Conservation (phyloP, 2,888 invertebrate species). For the Rotaria magnacalcarata region DNA sequence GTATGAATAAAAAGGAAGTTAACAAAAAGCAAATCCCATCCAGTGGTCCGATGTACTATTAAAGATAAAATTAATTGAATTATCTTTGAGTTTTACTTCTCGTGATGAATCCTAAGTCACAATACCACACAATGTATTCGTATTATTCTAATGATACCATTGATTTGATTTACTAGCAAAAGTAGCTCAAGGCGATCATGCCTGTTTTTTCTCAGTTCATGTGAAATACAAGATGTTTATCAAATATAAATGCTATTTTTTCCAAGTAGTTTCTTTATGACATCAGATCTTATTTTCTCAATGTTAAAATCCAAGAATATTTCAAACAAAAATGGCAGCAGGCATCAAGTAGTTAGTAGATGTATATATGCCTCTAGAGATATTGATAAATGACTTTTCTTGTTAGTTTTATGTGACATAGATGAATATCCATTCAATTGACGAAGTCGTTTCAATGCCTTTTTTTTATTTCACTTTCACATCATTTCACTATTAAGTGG, state of each 20-base stretch:
- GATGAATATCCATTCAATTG: background rate
- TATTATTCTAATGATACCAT: background rate
- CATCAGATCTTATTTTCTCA: background rate
- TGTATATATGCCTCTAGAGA: background rate
- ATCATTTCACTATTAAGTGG: conserved; percentile 1
- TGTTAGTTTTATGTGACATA: background rate
- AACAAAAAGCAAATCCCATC: background rate
- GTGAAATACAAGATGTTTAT: background rate
- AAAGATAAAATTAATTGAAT: background rate
- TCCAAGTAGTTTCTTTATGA: background rate
- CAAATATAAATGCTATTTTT: background rate
- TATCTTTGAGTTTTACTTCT: background rate
- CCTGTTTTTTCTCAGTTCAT: background rate
- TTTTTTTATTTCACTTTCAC: background rate
- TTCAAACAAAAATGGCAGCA: background rate
- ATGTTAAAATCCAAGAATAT: too few relatives aligned
- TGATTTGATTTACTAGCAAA: background rate
- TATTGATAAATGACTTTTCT: background rate
- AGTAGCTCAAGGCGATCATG: background rate
- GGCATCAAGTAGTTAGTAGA: background rate
- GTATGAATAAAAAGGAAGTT: background rate
- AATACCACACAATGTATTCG: background rate
- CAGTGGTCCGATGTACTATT: background rate
- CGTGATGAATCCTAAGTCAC: background rate
- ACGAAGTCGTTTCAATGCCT: background rate